Conservation (phyloP, 1,140 invertebrate species). For the Adelges cooleyi region DNA sequence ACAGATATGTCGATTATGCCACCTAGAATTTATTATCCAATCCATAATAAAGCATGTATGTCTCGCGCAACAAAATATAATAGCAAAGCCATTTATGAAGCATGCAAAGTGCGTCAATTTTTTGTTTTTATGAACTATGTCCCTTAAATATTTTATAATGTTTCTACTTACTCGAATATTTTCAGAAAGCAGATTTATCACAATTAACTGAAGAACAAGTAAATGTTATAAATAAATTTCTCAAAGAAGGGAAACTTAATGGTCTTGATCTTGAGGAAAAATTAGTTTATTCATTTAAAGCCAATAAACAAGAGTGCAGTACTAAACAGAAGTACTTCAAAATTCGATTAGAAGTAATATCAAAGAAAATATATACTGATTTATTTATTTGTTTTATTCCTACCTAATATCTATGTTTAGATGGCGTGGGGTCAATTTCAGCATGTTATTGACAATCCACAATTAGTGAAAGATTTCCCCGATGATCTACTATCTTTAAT, state of each 20-base stretch:
- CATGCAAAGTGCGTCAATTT: slow-evolving; percentile 51
- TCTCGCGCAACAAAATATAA: slow-evolving; percentile 54
- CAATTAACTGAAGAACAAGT: slow-evolving; percentile 54
- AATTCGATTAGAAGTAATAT: slow-evolving; percentile 46
- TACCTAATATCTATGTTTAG: slow-evolving; percentile 35
- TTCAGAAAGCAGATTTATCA: slow-evolving; percentile 42
- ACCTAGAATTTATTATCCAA: slow-evolving; percentile 57
- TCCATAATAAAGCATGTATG: slow-evolving; percentile 57
- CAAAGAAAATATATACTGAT: not conserved
- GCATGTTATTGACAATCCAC: slow-evolving; percentile 52
- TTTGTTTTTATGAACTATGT: too few species aligned
- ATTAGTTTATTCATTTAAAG: slow-evolving; percentile 36
- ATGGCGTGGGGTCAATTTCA: slow-evolving; percentile 49
- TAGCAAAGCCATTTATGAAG: slow-evolving; percentile 53
- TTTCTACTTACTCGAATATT: not conserved
- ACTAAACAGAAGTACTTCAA: slow-evolving; percentile 47
- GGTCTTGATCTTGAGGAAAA: slow-evolving; percentile 48
- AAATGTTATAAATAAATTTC: slow-evolving; percentile 61
- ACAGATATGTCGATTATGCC: slow-evolving; percentile 70
- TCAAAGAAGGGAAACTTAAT: slow-evolving; percentile 68
- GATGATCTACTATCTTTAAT: slow-evolving; percentile 53
- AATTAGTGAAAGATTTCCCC: slow-evolving; percentile 61
- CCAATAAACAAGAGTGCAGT: slow-evolving; percentile 32
- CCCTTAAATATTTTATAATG: too few species aligned
- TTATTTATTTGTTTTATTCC: not conserved